Evolutionary conservation across 1,140 invertebrate species (phyloP), one percentile per base, ranked within the genome.

Genomic region (Scaptomyza hsui): DNA sequence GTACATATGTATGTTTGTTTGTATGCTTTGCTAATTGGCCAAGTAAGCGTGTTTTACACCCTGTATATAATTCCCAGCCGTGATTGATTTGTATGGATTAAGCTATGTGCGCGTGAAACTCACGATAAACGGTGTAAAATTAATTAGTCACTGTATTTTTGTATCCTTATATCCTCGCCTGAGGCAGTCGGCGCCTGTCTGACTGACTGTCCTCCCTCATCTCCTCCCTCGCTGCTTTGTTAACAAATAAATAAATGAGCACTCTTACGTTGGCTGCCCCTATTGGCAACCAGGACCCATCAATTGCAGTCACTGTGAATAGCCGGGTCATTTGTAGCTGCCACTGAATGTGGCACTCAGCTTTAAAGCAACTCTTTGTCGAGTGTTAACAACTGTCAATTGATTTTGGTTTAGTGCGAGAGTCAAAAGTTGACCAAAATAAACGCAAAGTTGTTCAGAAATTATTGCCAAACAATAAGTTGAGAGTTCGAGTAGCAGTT

Each of bases 121-220:
- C 64, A 75, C 76, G 80, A 80, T 86, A 86, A 85, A 86, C 81
- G 81, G 81, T 85, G 81, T 86, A 73, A 85, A 85, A 85, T 85
- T 85, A 85, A 85, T 85, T 86, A 85, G 74, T 75, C 76, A 75
- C 70, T 59, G 37, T 61, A 60, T 49, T 49, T 56, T 47, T 51
- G n/a, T 32, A 24, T 48, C 18, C 19, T 24, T 16, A 45, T 56
- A 26, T 29, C 24, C 49, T 49, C 26, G 61, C 32, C 4, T 59
- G 64, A 19, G 18, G 53, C 44, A 26, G 60, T 71, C 44, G 35
- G 26, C 76, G 63, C 72, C 75, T 74, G 64, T 56, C 56, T 73
- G 63, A 55, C 45, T 74, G 55, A 13, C 49, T 48, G 63, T 26
- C 60, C n/a, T 24, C 2, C 3, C 16, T 21, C 6, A 29, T 7